These are phyloP conservation scores for Nephrotoma appendiculata DNA, from an alignment of 2,888 invertebrate species.

Conservation along the genomic window DNA sequence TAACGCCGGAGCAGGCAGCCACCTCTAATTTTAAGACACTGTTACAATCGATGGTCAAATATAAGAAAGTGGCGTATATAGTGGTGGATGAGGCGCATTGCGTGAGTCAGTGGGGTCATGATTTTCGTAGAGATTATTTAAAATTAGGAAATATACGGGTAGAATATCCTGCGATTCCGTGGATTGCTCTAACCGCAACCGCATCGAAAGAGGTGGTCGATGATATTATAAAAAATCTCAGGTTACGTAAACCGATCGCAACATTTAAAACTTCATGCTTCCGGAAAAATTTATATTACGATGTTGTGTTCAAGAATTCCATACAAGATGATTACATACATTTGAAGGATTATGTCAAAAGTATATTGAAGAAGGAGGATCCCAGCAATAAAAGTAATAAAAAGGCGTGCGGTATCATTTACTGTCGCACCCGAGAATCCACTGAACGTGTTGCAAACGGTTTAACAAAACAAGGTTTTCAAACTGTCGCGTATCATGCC, in stretches of 20 bases:
- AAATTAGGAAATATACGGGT: slow-evolving; percentile 60
- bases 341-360: slow-evolving; percentile 55
- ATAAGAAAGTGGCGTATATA: slow-evolving; percentile 71
- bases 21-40: slow-evolving; percentile 58
- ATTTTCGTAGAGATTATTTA: slow-evolving; percentile 90
- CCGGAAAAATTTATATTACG: slow-evolving; percentile 86
- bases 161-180: slow-evolving; percentile 53
- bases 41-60: slow-evolving; percentile 51
- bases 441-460: slow-evolving; percentile 72
- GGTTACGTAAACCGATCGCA: slow-evolving; percentile 47
- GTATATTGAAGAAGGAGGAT: slow-evolving; percentile 40
- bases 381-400: slow-evolving; percentile 30
- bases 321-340: slow-evolving; percentile 70
- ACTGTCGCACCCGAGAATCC: slow-evolving; percentile 85
- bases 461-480: slow-evolving; percentile 57
- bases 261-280: slow-evolving; percentile 80
- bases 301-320: slow-evolving; percentile 77
- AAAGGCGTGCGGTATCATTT: slow-evolving; percentile 73
- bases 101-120: slow-evolving; percentile 98
- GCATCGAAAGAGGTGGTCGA: slow-evolving; percentile 65
- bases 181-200: slow-evolving; percentile 92
- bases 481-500: slow-evolving; percentile 78
- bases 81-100: slow-evolving; percentile 97
- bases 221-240: slow-evolving; percentile 66
- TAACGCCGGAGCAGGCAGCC: slow-evolving; percentile 93